Evolutionary conservation across 2,888 invertebrate species (phyloP), one percentile per base, ranked within the genome.

Genomic region (Callimorpha dominula): DNA sequence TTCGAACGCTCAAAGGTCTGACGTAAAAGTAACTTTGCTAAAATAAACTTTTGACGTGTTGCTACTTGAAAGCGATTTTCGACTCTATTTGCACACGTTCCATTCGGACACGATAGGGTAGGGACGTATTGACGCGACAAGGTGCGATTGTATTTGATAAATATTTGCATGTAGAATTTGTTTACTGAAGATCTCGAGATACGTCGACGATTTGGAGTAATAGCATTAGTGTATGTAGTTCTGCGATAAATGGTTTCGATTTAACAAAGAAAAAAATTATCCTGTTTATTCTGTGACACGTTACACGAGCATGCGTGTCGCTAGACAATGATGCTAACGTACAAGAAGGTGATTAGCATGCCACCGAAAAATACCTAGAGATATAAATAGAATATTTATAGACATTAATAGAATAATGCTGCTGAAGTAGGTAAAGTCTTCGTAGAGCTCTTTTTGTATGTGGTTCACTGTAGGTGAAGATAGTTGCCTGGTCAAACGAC

Each of bases 41-140:
- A 87, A 85, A 87, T 86, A 86, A 88, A 85, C 82, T 80, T 81
- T 79, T 69, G 67, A 74, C 75, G 79, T 71, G 69, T 54, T 67
- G 67, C 78, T 50, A 77, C 72, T 70, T 78, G 49, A 77, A 81
- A 84, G 76, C 78, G 74, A 82, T 84, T 85, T 81, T 76, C 75
- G 70, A 65, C 72, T 75, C 77, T 82, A 80, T 84, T 83, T 78
- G 74, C 76, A 81, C 73, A 68, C 66, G 67, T 70, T 79, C 57
- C 75, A 76, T 65, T 81, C 70, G 75, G 74, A 83, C 76, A 80
- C 73, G 63, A 43, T 70, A 76, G 73, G 74, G 63, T 42, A 65
- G 43, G 40, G 63, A 54, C 69, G 50, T 76, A 78, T 70, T 76
- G 63, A 71, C 62, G 66, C 42, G 65, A 50, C 65, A 69, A 77